These are phyloP conservation scores for Galerucella nymphaeae DNA, from an alignment of 2,888 invertebrate genomes.

Conservation along the genomic window DNA sequence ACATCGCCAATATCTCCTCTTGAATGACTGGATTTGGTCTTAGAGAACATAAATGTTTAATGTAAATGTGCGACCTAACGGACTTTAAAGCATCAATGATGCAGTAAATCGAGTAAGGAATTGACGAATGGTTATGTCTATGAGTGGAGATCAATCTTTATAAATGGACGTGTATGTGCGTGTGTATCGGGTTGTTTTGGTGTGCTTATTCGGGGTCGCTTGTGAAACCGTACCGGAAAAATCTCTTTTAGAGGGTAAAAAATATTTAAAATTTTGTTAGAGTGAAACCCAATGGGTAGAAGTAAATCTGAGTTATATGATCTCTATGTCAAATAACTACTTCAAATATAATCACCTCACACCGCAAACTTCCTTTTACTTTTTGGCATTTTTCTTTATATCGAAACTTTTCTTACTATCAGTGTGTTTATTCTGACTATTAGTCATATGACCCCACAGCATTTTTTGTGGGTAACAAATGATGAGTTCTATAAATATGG, in stretches of 20 bases:
- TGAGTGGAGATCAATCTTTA: slow-evolving; percentile 59
- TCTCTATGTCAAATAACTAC: neutral
- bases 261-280: neutral
- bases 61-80: slow-evolving; percentile 46
- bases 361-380: no score
- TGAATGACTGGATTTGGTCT: slow-evolving; percentile 35
- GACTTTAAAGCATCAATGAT: slow-evolving; percentile 55
- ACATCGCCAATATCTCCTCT: slow-evolving; percentile 33
- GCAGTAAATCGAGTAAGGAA: slow-evolving; percentile 51
- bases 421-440: no score
- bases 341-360: neutral
- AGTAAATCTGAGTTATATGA: no score
- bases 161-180: slow-evolving; percentile 54
- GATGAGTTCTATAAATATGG: no score
- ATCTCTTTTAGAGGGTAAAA: slow-evolving; percentile 16
- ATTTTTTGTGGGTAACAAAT: no score
- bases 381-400: no score
- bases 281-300: neutral
- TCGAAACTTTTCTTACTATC: no score
- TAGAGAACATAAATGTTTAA: slow-evolving; percentile 45
- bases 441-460: no score
- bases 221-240: neutral
- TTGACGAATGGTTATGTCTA: slow-evolving; percentile 61
- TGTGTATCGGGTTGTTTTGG: slow-evolving; percentile 38
- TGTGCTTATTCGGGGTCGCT: slow-evolving; percentile 34